These are phyloP conservation scores for Butastur rufipennis DNA, from an alignment of 2,113 vertebrate genomes.

Conservation along the genomic window DNA sequence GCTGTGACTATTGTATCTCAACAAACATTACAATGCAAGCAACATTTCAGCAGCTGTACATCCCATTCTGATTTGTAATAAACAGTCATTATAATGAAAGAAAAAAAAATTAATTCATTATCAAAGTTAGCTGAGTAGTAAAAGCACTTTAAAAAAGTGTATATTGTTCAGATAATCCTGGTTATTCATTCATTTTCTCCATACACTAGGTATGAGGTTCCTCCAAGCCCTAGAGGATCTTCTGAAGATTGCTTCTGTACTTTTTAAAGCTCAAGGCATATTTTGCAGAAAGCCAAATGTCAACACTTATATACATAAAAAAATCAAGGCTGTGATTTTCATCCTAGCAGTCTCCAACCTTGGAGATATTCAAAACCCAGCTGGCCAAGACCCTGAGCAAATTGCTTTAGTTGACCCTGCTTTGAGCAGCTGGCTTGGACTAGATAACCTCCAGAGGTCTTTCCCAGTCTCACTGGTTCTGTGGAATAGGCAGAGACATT, in stretches of 20 bases:
- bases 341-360: neutral
- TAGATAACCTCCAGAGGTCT: neutral
- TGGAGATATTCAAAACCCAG: neutral
- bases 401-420: neutral
- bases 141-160: neutral
- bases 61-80: neutral
- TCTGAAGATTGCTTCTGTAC: neutral
- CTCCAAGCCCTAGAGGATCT: neutral
- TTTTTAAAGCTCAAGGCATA: neutral
- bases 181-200: neutral
- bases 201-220: neutral
- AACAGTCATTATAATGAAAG: neutral
- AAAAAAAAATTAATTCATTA: neutral
- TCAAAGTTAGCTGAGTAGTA: neutral
- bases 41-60: neutral
- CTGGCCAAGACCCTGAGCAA: neutral
- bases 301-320: neutral
- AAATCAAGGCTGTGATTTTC: neutral
- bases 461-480: neutral
- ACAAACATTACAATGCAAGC: neutral
- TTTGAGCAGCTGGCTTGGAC: neutral
- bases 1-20: neutral
- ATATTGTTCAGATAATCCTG: neutral
- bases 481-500: neutral
- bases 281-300: neutral